Evolutionary conservation across 2,113 vertebrate species (phyloP).

Genomic region (Todiramphus saurophagus): DNA sequence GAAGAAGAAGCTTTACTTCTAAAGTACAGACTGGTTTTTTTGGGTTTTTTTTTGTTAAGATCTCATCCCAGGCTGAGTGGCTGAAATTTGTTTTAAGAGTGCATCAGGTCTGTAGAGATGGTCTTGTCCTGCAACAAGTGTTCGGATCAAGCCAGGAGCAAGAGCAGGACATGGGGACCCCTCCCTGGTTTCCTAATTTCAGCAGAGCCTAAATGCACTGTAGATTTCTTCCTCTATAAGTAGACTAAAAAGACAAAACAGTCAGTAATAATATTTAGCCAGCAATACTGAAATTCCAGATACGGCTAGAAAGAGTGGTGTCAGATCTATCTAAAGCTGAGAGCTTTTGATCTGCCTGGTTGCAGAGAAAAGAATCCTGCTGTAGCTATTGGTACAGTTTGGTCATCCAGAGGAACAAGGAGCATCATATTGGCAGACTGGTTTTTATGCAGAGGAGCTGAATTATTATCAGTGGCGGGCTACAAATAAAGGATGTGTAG

Average conservation of each 20-base stretch:
- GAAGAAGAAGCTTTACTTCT: background rate
- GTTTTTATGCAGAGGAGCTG: background rate
- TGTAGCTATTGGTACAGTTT: background rate
- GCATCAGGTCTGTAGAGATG: background rate
- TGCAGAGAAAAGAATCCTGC: background rate
- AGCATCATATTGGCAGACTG: background rate
- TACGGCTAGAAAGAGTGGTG: background rate
- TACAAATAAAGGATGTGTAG: background rate
- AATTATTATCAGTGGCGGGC: background rate
- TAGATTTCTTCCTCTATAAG: background rate
- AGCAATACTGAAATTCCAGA: background rate
- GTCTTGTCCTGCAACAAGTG: background rate
- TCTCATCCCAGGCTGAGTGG: background rate
- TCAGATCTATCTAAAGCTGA: background rate
- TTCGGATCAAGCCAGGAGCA: background rate
- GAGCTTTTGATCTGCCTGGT: background rate
- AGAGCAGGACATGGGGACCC: background rate
- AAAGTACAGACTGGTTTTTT: background rate
- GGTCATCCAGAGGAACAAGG: background rate
- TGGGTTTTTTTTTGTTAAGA: background rate
- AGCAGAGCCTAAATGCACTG: background rate
- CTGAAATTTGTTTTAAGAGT: background rate
- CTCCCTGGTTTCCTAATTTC: background rate
- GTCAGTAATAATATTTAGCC: background rate
- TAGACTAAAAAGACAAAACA: background rate